These are phyloP conservation scores for Cossypha heuglini DNA, from an alignment of 2,797 vertebrate genomes.

Conservation along the genomic window DNA sequence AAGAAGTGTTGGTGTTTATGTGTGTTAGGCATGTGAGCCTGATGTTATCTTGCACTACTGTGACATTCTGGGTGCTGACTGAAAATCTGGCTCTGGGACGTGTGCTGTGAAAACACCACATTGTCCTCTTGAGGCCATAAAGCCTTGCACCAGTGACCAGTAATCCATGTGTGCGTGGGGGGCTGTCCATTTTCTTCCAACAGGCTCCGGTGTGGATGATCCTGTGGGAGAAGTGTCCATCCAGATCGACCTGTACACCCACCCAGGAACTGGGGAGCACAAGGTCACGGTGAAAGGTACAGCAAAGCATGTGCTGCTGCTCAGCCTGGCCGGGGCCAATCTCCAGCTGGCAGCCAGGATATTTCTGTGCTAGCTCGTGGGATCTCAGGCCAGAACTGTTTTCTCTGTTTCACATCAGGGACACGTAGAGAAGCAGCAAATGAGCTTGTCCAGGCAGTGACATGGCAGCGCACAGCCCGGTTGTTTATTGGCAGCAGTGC, in stretches of 20 bases:
- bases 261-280: constrained; percentile 90
- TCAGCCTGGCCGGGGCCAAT: accelerated
- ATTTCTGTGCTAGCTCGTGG: background rate
- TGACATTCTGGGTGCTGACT: background rate
- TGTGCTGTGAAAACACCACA: background rate
- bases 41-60: background rate
- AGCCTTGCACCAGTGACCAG: background rate
- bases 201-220: constrained; percentile 90
- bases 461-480: background rate
- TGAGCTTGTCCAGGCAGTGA: background rate
- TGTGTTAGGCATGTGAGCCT: background rate
- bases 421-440: background rate
- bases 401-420: background rate
- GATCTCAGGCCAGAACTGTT: background rate
- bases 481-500: background rate
- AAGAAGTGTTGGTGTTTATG: background rate
- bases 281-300: constrained; percentile 95
- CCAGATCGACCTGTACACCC: constrained; percentile 93
- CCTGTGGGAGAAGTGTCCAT: constrained; percentile 92
- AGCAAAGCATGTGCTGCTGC: background rate
- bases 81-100: background rate
- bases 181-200: background rate
- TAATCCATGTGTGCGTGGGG: background rate
- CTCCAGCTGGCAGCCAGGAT: background rate
- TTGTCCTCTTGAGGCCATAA: background rate